A percentile compares a stretch with the other conserved stretches of the same genome.
Evolutionary conservation across 2,888 invertebrate genomes (phyloP).

Genomic region (Mythimna vitellina): DNA sequence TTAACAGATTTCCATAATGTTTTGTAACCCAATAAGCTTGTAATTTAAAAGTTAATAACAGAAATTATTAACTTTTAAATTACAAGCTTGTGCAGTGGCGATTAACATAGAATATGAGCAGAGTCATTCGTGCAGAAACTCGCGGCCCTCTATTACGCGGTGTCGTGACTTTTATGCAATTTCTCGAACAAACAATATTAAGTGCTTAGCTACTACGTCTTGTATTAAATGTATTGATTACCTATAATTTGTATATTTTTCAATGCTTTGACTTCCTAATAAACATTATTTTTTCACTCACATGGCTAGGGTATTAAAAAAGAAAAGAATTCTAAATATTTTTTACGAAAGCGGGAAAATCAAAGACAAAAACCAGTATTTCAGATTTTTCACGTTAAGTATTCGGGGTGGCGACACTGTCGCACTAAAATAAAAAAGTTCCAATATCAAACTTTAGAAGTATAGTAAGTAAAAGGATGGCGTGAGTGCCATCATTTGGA

Average conservation of each 20-base stretch:
- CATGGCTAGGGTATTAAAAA: too few relatives aligned
- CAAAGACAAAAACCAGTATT: neutral
- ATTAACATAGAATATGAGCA: slow-evolving; percentile 65
- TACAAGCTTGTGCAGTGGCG: slow-evolving; percentile 34
- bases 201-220: slow-evolving; percentile 11
- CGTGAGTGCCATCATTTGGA: slow-evolving; percentile 81
- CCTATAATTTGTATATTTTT: neutral
- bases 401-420: neutral
- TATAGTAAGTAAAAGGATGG: slow-evolving; percentile 49
- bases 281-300: neutral
- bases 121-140: slow-evolving; percentile 69
- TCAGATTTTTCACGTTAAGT: neutral
- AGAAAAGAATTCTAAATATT: too few relatives aligned
- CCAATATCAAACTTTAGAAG: neutral
- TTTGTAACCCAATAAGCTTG: slow-evolving; percentile 45
- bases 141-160: slow-evolving; percentile 42
- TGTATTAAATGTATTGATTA: slow-evolving; percentile 14
- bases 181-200: slow-evolving; percentile 48
- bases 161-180: slow-evolving; percentile 61
- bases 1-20: slow-evolving; percentile 13
- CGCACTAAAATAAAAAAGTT: neutral
- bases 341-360: neutral
- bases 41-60: slow-evolving; percentile 50
- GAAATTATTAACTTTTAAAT: too few relatives aligned
- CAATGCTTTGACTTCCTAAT: neutral